Conservation (phyloP, 2,888 invertebrate species). For the Drosophila mulleri region DNA sequence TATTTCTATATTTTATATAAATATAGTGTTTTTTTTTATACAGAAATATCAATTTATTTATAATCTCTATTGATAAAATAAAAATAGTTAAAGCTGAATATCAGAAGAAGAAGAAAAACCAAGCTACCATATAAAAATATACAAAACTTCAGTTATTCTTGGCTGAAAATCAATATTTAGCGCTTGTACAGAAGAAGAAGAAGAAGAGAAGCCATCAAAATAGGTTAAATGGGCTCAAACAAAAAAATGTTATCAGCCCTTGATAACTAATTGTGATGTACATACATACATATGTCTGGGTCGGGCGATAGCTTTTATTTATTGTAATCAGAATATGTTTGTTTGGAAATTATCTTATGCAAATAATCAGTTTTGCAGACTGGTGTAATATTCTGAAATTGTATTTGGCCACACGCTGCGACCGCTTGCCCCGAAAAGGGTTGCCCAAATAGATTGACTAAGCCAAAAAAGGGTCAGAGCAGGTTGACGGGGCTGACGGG, state of each 20-base stretch:
- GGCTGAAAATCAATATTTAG: not conserved
- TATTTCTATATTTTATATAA: too few relatives aligned
- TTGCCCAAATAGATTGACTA: constrained; percentile 69
- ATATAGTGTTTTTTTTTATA: too few relatives aligned
- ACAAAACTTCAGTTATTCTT: not conserved
- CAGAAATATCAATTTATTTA: not conserved
- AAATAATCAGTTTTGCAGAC: constrained; percentile 24
- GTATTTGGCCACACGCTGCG: constrained; percentile 12
- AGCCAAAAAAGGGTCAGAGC: constrained; percentile 68
- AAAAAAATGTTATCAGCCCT: not conserved
- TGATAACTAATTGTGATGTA: not conserved
- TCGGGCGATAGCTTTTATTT: not conserved
- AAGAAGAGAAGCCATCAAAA: not conserved
- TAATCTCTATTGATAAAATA: not conserved
- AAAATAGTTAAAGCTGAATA: not conserved
- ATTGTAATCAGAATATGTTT: not conserved
- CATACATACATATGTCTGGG: not conserved
- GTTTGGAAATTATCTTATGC: not conserved
- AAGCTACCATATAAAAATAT: not conserved
- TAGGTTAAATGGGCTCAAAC: not conserved
- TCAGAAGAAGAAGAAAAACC: not conserved
- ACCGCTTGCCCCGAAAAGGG: constrained; percentile 48
- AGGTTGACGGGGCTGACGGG: constrained; percentile 10
- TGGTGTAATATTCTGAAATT: constrained; percentile 57
- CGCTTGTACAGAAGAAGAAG: too few relatives aligned